Conservation (phyloP, 2,797 vertebrate species). For the Urophycis tenuis region DNA sequence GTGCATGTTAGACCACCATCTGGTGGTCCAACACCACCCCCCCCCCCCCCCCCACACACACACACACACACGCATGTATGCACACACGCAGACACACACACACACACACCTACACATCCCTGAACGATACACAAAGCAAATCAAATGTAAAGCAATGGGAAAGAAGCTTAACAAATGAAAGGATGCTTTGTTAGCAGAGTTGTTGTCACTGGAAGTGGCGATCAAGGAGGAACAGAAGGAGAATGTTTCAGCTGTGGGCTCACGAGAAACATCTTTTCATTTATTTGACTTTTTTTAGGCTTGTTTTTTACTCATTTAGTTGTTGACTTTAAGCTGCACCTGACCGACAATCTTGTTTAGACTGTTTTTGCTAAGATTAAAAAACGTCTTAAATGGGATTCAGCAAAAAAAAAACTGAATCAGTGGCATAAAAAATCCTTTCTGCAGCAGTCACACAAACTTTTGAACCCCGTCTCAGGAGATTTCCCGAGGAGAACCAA, state of each 20-base stretch:
- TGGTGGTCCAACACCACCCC: conserved; percentile 47
- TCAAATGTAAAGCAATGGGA: not conserved
- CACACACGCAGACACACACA: not conserved
- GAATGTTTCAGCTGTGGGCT: not conserved
- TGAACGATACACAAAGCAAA: not conserved
- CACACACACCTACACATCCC: not conserved
- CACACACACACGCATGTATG: not conserved
- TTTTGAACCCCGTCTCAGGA: not conserved
- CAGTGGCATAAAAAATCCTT: not conserved
- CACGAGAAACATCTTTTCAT: not conserved
- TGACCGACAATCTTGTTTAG: not conserved
- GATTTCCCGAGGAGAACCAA: not conserved
- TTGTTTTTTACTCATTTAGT: not conserved
- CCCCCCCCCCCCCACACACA: not conserved
- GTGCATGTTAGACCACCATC: conserved; percentile 59
- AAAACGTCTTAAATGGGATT: not conserved
- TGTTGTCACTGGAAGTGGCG: not conserved
- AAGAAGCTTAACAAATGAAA: not conserved
- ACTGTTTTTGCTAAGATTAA: not conserved
- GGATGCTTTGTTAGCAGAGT: not conserved
- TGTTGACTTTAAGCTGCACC: not conserved
- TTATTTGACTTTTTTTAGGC: not conserved
- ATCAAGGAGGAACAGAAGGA: not conserved
- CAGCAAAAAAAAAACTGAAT: not conserved
- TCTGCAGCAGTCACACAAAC: not conserved